A percentile compares a stretch with the other conserved stretches of the same genome.
Conservation (phyloP, 2,797 vertebrate species). For the Odontamblyopus lacepedii region DNA sequence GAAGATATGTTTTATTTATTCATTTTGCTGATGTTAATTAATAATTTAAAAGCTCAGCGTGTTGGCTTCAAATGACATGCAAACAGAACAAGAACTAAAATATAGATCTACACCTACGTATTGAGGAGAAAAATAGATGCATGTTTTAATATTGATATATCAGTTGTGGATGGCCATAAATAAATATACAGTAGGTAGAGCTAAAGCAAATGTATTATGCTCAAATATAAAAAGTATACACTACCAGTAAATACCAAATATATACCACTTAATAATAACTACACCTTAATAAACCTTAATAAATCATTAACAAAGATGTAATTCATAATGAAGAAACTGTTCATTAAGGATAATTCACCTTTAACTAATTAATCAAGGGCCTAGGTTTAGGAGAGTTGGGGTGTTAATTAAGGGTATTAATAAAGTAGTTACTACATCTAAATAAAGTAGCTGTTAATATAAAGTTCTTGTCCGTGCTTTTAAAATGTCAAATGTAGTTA, state of each 20-base stretch:
- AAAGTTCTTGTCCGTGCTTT: too few species aligned
- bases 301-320: too few species aligned
- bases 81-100: conserved; percentile 54
- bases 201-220: neutral
- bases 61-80: conserved; percentile 62
- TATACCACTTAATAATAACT: too few species aligned
- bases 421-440: too few species aligned
- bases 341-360: too few species aligned
- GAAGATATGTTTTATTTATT: conserved; percentile 73
- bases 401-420: too few species aligned
- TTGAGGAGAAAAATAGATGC: conserved; percentile 34
- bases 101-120: conserved; percentile 54
- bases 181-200: conserved; percentile 2
- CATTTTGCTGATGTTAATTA: conserved; percentile 67
- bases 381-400: too few species aligned
- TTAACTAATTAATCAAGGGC: too few species aligned
- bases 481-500: too few species aligned
- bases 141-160: conserved; percentile 37
- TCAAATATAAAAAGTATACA: neutral
- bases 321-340: too few species aligned
- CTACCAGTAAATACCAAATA: neutral
- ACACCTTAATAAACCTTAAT: too few species aligned
- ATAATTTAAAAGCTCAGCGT: conserved; percentile 65
- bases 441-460: too few species aligned
- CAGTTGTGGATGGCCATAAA: conserved; percentile 28